These are phyloP conservation scores for Callospermophilus lateralis DNA, from an alignment of 2,113 vertebrate genomes.

Conservation along the genomic window DNA sequence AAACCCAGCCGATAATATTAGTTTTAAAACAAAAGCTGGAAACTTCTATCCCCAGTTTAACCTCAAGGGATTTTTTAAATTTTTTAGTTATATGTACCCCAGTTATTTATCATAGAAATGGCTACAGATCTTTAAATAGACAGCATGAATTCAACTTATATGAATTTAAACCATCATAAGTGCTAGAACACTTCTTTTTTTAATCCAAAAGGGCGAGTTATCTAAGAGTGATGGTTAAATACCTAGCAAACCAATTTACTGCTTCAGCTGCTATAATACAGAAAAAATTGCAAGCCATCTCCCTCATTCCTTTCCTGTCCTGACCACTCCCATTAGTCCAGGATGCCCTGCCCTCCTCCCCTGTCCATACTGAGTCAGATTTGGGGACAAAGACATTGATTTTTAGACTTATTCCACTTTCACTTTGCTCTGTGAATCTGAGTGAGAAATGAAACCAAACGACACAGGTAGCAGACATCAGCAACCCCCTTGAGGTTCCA, in stretches of 20 bases:
- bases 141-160: slow-evolving; percentile 48
- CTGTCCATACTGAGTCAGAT: background rate
- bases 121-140: slow-evolving; percentile 56
- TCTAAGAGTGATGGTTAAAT: slow-evolving; percentile 26
- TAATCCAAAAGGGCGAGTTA: slow-evolving; percentile 3
- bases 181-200: slow-evolving; percentile 51
- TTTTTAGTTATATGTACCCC: background rate
- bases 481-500: background rate
- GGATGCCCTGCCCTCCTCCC: background rate
- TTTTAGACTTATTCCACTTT: background rate
- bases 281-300: background rate
- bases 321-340: background rate
- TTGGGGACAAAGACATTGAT: background rate
- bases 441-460: background rate
- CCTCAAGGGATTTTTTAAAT: background rate
- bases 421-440: background rate
- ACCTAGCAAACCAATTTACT: background rate
- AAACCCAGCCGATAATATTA: slow-evolving; percentile 16
- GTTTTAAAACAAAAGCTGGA: slow-evolving; percentile 60
- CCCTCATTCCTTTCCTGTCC: background rate
- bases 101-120: slow-evolving; percentile 45
- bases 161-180: slow-evolving; percentile 48
- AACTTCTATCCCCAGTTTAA: slow-evolving; percentile 17
- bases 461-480: background rate
- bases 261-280: background rate